phyloP scores from a whole-genome alignment of 2,888 invertebrate species.

The Kryphioiulus occultus region DNA sequence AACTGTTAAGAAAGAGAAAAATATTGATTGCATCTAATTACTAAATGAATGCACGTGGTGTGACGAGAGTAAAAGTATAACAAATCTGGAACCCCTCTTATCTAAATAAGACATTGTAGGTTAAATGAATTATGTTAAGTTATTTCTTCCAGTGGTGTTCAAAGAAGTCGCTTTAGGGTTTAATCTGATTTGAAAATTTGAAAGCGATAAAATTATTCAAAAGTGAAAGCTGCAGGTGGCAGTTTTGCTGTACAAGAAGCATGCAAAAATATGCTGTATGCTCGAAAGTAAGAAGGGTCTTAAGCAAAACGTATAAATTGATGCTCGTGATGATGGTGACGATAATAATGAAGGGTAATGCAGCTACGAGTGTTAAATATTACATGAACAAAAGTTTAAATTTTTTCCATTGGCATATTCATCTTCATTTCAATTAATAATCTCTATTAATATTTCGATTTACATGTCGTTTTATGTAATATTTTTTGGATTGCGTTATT shows the following conservation, averaged over 20 bases:
- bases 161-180: neutral
- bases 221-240: neutral
- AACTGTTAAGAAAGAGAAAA: conserved; percentile 70
- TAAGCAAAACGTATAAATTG: neutral
- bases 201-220: neutral
- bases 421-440: no score
- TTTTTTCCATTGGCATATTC: no score
- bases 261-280: neutral
- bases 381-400: no score
- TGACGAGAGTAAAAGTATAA: neutral
- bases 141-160: neutral
- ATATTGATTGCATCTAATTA: conserved; percentile 42
- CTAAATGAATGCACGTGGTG: neutral
- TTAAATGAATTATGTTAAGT: neutral
- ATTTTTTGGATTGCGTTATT: no score
- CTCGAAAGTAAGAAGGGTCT: conserved; percentile 2
- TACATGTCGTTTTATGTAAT: neutral
- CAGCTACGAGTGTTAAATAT: neutral
- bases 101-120: neutral
- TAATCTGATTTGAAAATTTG: neutral
- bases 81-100: neutral
- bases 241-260: neutral
- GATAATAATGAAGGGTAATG: neutral
- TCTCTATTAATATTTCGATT: no score
- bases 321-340: neutral